Evolutionary conservation across 2,888 invertebrate genomes (phyloP), one percentile per base, ranked within the genome.

Genomic region (Macropis europaea): DNA sequence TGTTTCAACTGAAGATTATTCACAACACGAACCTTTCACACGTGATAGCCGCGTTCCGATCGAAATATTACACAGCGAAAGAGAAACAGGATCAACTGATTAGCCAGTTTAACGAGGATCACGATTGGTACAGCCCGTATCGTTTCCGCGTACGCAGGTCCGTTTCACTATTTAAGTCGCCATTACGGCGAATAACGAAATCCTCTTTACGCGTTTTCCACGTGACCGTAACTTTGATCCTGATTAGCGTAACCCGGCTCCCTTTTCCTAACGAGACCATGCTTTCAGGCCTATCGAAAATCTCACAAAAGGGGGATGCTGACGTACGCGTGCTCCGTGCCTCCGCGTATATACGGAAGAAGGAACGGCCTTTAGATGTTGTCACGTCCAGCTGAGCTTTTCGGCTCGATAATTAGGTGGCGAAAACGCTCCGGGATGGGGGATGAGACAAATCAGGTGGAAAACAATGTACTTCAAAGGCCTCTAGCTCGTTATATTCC

Each of bases 381-480:
- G 62, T 72, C 72, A 71, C 72, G 72, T 72, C 57, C 72, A 72
- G 62, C 72, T 71, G 72, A 72, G 62, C 72, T 71, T 72, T 71
- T 57, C 45, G 72, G 34, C 2, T 43, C 62, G 57, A 72, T 73
- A 73, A 73, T 73, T 73, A 73, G 73, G 26, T 11, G 62, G 52
- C 2, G 38, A 60, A 50, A 48, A 52, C 9, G 40, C 26, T 34
- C 17, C 13, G 52, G 19, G 15, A 19, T 6, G 26, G 50, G 43
- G 50, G 56, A 61, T 53, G 57, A 28, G 54, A 57, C 64, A 63
- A 73, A 73, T 72, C 72, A 73, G 72, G 63, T 63, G 72, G 72
- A 73, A 73, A 72, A 73, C 72, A 63, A 71, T 62, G 42, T 59
- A 59, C 73, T 61, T 73, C 72, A 73, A 73, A 73, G 72, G 59